Conservation (phyloP, 2,888 invertebrate genomes). For the Dynastes tityus region DNA sequence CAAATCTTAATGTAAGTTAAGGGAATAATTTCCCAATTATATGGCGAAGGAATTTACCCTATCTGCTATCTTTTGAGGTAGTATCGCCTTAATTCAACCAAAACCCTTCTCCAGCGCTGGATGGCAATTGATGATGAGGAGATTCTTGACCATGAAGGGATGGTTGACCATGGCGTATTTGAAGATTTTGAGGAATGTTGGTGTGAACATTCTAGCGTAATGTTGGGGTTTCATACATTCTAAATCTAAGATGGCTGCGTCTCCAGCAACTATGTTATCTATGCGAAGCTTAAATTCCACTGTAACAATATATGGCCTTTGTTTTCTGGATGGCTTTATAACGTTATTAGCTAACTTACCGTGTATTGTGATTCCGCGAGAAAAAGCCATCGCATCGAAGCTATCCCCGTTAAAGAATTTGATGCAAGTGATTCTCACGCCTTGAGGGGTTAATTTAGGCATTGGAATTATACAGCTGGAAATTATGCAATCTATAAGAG, state of each 20-base stretch:
- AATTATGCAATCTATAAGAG: background rate
- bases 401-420: background rate
- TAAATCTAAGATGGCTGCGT: background rate
- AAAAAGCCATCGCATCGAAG: background rate
- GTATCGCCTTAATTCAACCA: background rate
- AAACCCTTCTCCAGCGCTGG: background rate
- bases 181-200: background rate
- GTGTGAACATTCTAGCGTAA: background rate
- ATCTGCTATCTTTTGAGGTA: constrained; percentile 1
- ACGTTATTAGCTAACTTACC: background rate
- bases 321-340: no score
- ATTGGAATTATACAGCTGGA: background rate
- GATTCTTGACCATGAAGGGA: background rate
- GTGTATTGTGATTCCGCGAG: background rate
- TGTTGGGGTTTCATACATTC: background rate
- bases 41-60: constrained; percentile 1
- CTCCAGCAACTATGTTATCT: background rate
- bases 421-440: background rate
- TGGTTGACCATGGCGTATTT: background rate
- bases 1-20: background rate
- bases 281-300: background rate
- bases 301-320: background rate
- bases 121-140: background rate
- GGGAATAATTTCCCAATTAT: background rate
- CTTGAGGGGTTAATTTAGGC: constrained; percentile 18